Percentiles rank a stretch among this genome's conserved stretches.
phyloP scores from a whole-genome alignment of 2,888 invertebrate species.

The Hydroisotoma schaefferi region DNA sequence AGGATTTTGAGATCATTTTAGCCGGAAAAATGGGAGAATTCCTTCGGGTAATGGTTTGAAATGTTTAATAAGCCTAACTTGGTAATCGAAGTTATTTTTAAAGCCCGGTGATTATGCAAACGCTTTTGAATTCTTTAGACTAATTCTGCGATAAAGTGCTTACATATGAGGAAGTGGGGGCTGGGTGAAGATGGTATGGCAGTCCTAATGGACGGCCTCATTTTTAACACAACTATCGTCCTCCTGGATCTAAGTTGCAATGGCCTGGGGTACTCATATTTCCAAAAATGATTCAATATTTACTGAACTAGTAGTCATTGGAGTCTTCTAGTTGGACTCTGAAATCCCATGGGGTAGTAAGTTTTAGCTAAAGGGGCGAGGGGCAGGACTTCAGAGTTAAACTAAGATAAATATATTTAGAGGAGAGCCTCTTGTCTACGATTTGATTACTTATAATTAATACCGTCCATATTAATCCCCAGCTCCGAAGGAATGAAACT shows the following conservation, averaged over 20 bases:
- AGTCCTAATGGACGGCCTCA: constrained; percentile 38
- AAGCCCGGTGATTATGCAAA: not conserved
- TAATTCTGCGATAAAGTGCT: constrained; percentile 38
- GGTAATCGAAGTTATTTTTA: not conserved
- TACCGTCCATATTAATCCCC: too few species aligned
- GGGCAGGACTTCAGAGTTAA: too few species aligned
- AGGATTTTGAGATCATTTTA: constrained; percentile 31
- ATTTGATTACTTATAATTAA: too few species aligned
- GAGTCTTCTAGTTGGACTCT: too few species aligned
- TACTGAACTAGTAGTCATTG: too few species aligned
- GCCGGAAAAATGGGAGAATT: constrained; percentile 41
- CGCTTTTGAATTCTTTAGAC: constrained; percentile 30
- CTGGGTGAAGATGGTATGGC: constrained; percentile 46
- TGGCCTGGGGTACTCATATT: constrained; percentile 36
- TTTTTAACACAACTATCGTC: constrained; percentile 31
- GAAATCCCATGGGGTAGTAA: too few species aligned
- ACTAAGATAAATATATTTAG: too few species aligned
- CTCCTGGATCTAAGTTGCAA: constrained; percentile 41
- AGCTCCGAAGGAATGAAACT: constrained; percentile 34
- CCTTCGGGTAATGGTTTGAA: constrained; percentile 29
- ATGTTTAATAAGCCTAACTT: not conserved
- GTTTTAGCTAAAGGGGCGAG: too few species aligned
- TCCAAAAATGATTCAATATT: too few species aligned
- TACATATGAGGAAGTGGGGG: constrained; percentile 46
- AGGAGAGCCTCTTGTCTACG: too few species aligned